Evolutionary conservation across 2,888 invertebrate species (phyloP), one percentile per base, ranked within the genome.

Genomic region (Osmoderma eremita): DNA sequence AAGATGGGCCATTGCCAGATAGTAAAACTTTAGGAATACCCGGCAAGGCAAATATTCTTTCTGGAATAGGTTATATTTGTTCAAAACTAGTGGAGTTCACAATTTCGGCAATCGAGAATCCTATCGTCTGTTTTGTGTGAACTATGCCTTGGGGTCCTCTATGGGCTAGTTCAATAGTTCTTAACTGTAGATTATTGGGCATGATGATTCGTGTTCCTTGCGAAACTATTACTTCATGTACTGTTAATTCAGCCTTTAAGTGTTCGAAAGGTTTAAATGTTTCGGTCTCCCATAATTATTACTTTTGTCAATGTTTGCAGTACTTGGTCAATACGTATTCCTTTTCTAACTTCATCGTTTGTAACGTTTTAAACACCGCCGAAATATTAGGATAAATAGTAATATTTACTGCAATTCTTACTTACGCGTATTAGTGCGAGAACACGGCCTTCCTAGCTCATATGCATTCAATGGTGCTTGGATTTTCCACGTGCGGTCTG

Each of bases 81-180:
- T 41, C 41, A 41, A 41, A 41, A 41, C 41, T 41, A 24, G 24
- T 24, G 24, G 24, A 30, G 38, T 50, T 65, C 4, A 51, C 22
- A 20, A 51, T 10, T 20, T 51, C n/a, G 20, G 22, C 22, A 17
- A 51, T 24, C n/a, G 51, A 22, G 8, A 24, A 51, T 20, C 51
- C 3, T 30, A 71, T 41, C 12, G 71, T 45, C 58, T 69, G 51
- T 49, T 71, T 69, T 3, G 69, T 68, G 64, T 63, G 69, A 15
- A 41, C 38, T 1, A 70, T 68, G 0, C 70, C 71, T 61, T 50
- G 65, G 48, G 69, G 69, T 38, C 69, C 68, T 65, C 54, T 53
- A 18, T 72, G 72, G 2, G 69, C 69, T 36, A 71, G 50, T 36
- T 69, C 22, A 8, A 72, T 68, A 49, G 17, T 17, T 48, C 20